These are phyloP conservation scores for Mercenaria mercenaria DNA, from an alignment of 1,140 invertebrate species.

Conservation along the genomic window DNA sequence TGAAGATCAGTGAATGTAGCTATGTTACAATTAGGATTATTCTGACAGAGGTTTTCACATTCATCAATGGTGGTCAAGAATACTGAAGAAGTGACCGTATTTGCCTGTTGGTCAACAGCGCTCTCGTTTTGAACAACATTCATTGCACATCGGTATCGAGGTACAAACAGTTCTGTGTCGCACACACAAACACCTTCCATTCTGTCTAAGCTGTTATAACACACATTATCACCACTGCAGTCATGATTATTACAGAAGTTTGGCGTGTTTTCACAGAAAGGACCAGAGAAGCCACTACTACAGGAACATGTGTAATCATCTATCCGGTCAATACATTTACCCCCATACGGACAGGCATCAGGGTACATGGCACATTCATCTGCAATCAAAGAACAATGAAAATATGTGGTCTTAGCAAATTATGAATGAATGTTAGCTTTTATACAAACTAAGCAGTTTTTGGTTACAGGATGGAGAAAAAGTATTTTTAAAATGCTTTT, in stretches of 20 bases:
- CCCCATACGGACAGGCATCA: constrained; percentile 9
- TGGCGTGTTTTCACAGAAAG: not conserved
- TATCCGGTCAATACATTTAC: not conserved
- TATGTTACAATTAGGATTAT: not conserved
- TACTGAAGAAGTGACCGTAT: not conserved
- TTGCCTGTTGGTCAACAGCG: not conserved
- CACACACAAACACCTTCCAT: constrained; percentile 29
- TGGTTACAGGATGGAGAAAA: no score
- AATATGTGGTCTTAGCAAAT: not conserved
- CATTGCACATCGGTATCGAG: not conserved
- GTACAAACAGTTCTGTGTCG: not conserved
- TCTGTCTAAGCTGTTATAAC: constrained; percentile 39
- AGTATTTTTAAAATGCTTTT: no score
- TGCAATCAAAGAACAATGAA: constrained; percentile 14
- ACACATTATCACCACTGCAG: constrained; percentile 11
- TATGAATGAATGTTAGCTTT: no score
- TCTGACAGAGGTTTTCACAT: not conserved
- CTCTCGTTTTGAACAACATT: not conserved
- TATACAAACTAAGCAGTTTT: no score
- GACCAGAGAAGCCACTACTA: constrained; percentile 1
- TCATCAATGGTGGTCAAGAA: not conserved
- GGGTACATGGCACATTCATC: constrained; percentile 4
- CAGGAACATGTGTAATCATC: not conserved
- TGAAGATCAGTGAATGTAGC: not conserved
- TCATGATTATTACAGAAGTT: not conserved